These are phyloP conservation scores for Edolisoma coerulescens DNA, from an alignment of 2,113 vertebrate species.

Conservation along the genomic window DNA sequence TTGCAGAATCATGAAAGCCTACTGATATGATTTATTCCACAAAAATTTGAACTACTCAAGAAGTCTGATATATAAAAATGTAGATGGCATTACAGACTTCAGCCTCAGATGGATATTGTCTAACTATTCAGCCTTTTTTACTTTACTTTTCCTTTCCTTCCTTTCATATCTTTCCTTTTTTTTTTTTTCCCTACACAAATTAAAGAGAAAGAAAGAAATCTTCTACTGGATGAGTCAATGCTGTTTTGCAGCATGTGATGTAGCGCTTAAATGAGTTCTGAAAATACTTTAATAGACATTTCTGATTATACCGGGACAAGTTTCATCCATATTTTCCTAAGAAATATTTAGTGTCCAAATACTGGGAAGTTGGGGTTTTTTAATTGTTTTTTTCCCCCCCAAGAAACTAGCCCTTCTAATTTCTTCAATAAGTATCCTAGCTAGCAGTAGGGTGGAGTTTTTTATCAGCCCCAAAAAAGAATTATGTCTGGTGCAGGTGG, in stretches of 20 bases:
- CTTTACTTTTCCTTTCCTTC: not conserved
- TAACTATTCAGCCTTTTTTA: not conserved
- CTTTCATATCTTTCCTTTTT: fast-evolving
- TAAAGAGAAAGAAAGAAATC: not conserved
- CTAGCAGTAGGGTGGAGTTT: not conserved
- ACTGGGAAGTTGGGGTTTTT: fast-evolving
- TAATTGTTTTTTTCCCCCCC: fast-evolving
- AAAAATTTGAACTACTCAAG: not conserved
- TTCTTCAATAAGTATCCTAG: not conserved
- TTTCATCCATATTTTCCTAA: not conserved
- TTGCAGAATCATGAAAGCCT: not conserved
- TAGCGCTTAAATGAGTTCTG: not conserved
- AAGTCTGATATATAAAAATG: not conserved
- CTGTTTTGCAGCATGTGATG: not conserved
- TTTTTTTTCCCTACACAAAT: not conserved
- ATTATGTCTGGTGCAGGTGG: not conserved
- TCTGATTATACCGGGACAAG: not conserved
- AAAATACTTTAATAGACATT: not conserved
- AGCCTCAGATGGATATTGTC: not conserved
- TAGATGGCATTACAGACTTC: not conserved
- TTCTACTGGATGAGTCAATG: not conserved
- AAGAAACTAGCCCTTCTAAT: not conserved
- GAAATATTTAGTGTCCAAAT: not conserved
- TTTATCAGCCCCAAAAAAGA: not conserved
- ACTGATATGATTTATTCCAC: not conserved